Base-by-base conservation (phyloP, 1,140 invertebrate genomes). In the Procambarus clarkii region DNA sequence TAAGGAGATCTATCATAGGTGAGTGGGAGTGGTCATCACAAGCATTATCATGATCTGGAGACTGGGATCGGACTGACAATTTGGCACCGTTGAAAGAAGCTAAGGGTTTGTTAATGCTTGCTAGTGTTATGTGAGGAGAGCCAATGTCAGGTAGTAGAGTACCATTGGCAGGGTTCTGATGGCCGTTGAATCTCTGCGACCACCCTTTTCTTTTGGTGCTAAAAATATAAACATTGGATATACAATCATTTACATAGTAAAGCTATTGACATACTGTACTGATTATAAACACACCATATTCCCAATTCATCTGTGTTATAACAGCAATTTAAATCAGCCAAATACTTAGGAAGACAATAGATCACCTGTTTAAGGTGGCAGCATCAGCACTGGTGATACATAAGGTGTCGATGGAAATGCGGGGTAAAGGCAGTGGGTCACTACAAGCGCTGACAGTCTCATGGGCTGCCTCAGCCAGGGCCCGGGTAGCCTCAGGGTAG, bases 51-150 rank as follows among this genome's bases (percentile, higher is more conserved):
- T 46, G 3, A 50, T 88, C 58, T n/a, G 86, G 76, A n/a, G 76
- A 80, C 34, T 34, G 45, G 0, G 87, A 45, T 69, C 69, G n/a
- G 44, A 74, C 83, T 48, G 64, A 69, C 44, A n/a, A 60, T 80
- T 91, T 91, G 89, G 82, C 89, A 91, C 82, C 54, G 76, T 85
- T 91, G 34, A 78, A 11, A 60, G 82, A 77, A 69, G 89, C 85
- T 74, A 91, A 21, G 21, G 13, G n/a, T 18, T 60, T 45, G 77
- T 86, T 46, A 44, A 24, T 58, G 81, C 69, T 54, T 60, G 88
- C 24, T 18, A 84, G 24, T 34, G 21, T 58, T 54, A 78, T 54
- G 34, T 77, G 89, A 24, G 81, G 79, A 58, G 81, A 78, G 24
- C 79, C 34, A 48, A 34, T 24, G 58, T 54, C 50, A 54, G 50